Conservation (phyloP, 35 echinoderm and acorn worm genomes). For the Acanthaster planci region DNA sequence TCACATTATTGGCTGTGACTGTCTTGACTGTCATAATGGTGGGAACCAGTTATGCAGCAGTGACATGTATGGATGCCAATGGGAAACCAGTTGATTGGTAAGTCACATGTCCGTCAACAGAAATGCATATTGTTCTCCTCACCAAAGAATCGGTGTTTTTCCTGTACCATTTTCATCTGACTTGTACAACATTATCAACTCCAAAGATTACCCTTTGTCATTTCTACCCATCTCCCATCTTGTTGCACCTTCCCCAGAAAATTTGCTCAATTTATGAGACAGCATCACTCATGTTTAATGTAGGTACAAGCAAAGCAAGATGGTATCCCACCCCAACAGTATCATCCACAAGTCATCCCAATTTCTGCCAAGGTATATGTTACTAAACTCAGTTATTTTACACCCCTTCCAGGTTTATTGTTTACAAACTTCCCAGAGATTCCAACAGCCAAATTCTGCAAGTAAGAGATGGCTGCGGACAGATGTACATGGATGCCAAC, state of each 20-base stretch:
- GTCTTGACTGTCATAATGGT: too few species aligned
- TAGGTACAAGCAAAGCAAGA: background rate
- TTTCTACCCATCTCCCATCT: background rate
- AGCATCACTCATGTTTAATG: background rate
- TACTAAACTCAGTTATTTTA: background rate
- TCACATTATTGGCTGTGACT: too few species aligned
- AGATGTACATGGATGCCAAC: conserved; percentile 65
- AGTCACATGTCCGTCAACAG: background rate
- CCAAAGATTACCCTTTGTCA: too few species aligned
- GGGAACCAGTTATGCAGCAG: background rate
- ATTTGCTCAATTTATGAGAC: background rate
- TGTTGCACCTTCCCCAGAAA: background rate
- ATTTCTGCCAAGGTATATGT: background rate
- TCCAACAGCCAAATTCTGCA: background rate
- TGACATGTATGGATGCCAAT: conserved; percentile 40
- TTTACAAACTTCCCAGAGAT: conserved; percentile 53
- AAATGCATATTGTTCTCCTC: background rate
- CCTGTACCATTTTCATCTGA: background rate
- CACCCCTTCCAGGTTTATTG: conserved; percentile 49
- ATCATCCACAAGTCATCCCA: too few species aligned
- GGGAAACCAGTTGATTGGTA: conserved; percentile 50
- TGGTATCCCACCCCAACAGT: too few species aligned
- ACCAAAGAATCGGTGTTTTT: background rate
- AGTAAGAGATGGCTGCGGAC: conserved; percentile 32
- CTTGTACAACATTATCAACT: too few species aligned